Conservation (phyloP, 1,140 invertebrate genomes). For the Nasonia vitripennis region DNA sequence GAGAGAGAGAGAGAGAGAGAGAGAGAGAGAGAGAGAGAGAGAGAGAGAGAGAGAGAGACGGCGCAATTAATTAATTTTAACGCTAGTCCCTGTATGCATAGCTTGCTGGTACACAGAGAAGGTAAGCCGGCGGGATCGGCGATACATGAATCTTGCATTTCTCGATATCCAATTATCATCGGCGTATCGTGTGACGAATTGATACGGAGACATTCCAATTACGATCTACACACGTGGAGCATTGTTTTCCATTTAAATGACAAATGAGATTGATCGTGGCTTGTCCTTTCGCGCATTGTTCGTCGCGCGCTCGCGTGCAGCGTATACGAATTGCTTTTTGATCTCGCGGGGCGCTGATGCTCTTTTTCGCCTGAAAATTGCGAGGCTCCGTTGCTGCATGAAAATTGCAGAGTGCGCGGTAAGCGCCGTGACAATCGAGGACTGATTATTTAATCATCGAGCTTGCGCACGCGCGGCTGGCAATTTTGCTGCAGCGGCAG, state of each 20-base stretch:
- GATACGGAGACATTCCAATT: slow-evolving; percentile 59
- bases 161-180: slow-evolving; percentile 64
- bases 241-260: slow-evolving; percentile 52
- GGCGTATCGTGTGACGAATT: slow-evolving; percentile 57
- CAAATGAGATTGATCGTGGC: slow-evolving; percentile 45
- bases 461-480: no score
- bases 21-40: no score
- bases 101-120: neutral
- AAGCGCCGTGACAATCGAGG: neutral
- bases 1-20: neutral
- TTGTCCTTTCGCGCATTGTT: neutral
- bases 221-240: slow-evolving; percentile 26
- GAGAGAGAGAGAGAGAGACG: neutral
- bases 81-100: neutral
- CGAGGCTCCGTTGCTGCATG: neutral
- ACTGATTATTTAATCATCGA: neutral
- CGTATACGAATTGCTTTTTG: neutral
- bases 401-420: neutral
- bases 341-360: neutral
- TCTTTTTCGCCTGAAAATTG: neutral
- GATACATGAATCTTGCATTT: slow-evolving; percentile 50
- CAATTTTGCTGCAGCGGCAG: neutral
- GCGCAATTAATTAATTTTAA: slow-evolving; percentile 44
- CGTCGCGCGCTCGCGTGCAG: neutral
- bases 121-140: neutral